These are phyloP conservation scores for Mycteria americana DNA, from an alignment of 2,797 vertebrate species.

Conservation along the genomic window DNA sequence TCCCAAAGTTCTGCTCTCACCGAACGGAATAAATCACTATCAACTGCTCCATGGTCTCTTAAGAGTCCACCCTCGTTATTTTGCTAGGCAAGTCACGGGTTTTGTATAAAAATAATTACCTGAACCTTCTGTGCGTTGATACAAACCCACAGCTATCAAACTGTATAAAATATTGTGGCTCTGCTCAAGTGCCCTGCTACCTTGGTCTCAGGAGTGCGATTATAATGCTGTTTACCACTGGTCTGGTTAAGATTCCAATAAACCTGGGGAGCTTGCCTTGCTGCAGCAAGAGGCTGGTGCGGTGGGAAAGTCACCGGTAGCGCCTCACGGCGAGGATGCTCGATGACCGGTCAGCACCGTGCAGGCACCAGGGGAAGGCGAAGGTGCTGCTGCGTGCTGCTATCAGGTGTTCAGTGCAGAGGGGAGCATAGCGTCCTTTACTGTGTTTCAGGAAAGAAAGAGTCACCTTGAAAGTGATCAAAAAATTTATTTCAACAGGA, in stretches of 20 bases:
- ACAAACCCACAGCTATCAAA: slow-evolving; percentile 48
- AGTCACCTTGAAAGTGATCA: slow-evolving; percentile 80
- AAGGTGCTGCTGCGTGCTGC: background rate
- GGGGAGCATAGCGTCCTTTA: slow-evolving; percentile 53
- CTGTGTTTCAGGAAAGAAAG: slow-evolving; percentile 57
- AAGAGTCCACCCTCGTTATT: background rate
- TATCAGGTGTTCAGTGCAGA: background rate
- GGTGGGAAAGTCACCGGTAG: background rate
- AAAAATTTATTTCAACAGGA: slow-evolving; percentile 74
- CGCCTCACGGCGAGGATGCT: background rate
- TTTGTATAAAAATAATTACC: slow-evolving; percentile 56
- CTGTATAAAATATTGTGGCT: background rate
- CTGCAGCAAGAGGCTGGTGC: slow-evolving; percentile 27
- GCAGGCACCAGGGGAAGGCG: background rate
- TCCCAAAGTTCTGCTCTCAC: background rate
- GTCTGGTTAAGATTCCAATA: slow-evolving; percentile 40
- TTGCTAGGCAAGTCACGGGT: background rate
- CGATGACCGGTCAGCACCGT: background rate
- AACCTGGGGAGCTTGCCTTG: background rate
- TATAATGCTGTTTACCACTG: slow-evolving; percentile 21
- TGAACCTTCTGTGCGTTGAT: slow-evolving; percentile 9
- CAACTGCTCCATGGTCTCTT: background rate
- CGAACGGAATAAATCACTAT: background rate
- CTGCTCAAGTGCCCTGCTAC: slow-evolving; percentile 47
- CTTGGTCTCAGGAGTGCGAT: slow-evolving; percentile 25